phyloP scores from a whole-genome alignment of 2,888 invertebrate genomes.

The Tipula helvola region DNA sequence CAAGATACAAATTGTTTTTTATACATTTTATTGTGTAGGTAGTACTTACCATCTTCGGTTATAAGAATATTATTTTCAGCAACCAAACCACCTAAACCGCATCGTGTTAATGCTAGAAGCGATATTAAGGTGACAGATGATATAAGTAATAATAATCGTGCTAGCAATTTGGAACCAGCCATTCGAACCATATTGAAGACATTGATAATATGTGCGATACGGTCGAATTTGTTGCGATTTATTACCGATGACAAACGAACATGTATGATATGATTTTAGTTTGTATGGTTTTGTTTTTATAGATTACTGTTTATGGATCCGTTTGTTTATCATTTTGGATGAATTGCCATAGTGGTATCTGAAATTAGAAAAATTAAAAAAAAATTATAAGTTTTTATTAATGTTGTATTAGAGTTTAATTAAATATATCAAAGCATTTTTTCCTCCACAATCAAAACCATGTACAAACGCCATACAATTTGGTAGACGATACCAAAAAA shows the following conservation, averaged over 20 bases:
- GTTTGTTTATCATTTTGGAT: background rate
- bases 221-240: background rate
- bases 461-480: no score
- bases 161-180: conserved; percentile 29
- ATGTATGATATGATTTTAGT: background rate
- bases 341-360: background rate
- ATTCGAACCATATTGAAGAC: conserved; percentile 22
- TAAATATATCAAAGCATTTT: no score
- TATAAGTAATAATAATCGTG: conserved; percentile 29
- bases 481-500: background rate
- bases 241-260: background rate
- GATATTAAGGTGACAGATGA: conserved; percentile 29
- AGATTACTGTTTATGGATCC: background rate
- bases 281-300: no score
- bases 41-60: conserved; percentile 19
- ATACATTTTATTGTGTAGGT: no score
- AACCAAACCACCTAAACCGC: conserved; percentile 29
- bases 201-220: background rate
- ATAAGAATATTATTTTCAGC: conserved; percentile 20
- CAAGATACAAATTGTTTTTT: no score
- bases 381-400: no score
- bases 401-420: no score
- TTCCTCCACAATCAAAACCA: no score
- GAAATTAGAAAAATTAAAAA: background rate
- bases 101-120: conserved; percentile 28